Percentiles rank a stretch among this genome's conserved stretches.
Conservation (phyloP, 2,888 invertebrate species). For the Cataglyphis altisquamis region DNA sequence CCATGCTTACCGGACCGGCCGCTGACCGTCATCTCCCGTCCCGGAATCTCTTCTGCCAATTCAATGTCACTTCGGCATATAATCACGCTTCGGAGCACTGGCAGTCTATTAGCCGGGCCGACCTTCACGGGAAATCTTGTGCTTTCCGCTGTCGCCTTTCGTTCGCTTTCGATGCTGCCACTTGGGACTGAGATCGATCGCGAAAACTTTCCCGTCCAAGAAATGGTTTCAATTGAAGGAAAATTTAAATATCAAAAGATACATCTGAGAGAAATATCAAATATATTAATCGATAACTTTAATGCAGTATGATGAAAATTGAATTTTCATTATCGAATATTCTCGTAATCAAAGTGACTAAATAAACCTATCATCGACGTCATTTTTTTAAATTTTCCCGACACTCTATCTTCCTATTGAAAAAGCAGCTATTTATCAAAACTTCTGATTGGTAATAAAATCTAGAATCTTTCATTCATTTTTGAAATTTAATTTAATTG, state of each 20-base stretch:
- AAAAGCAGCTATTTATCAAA: not conserved
- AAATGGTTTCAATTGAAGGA: constrained; percentile 43
- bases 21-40: constrained; percentile 73
- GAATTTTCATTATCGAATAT: not conserved
- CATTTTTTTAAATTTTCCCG: not conserved
- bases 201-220: constrained; percentile 20
- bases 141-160: constrained; percentile 37
- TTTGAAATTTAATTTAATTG: not conserved
- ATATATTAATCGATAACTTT: constrained; percentile 16
- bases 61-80: constrained; percentile 64
- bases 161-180: not conserved
- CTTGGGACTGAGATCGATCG: constrained; percentile 24
- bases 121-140: constrained; percentile 28
- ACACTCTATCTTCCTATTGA: not conserved
- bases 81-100: constrained; percentile 62
- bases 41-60: constrained; percentile 60
- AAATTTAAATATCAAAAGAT: constrained; percentile 10
- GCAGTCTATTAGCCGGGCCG: constrained; percentile 44
- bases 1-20: constrained; percentile 64
- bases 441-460: not conserved
- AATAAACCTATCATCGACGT: not conserved
- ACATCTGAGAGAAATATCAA: constrained; percentile 11
- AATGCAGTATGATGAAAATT: too few relatives aligned
- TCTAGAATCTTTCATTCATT: not conserved
- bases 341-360: not conserved